Evolutionary conservation across 2,888 invertebrate species (phyloP), one percentile per base, ranked within the genome.

Genomic region (Molanna angustata): DNA sequence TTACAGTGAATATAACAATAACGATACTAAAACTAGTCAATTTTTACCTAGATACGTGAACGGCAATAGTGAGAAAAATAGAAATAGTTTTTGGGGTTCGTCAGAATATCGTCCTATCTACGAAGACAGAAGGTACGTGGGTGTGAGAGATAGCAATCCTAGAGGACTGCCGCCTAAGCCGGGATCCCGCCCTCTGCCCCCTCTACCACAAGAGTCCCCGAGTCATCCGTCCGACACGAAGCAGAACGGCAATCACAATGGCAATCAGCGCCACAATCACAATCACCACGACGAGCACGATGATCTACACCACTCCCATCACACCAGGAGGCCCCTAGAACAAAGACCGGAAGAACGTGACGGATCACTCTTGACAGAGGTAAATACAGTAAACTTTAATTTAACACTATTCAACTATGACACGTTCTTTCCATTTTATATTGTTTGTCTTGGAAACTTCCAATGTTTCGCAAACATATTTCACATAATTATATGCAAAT

Each of bases 271-370:
- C n/a, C 31, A 21, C 21, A 32, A 76, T 48, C 64, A 74, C 62
- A 32, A 17, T 31, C 20, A 33, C 20, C 42, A 33, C 42, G 31
- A 43, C 14, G 18, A 42, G 37, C 13, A 16, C n/a, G 17, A 14
- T 22, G 20, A 43, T 9, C n/a, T n/a, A n/a, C n/a, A n/a, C n/a
- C n/a, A n/a, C n/a, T 37, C 37, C 3, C 18, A 37, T 37, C 37
- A 37, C 37, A 37, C 55, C 20, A 39, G 54, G 21, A 32, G 49
- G 42, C 44, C 48, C 9, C 51, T 45, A 46, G 54, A 56, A 72
- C 74, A 33, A 56, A 58, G 60, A 14, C 72, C 74, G 33, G 77
- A 77, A 60, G 73, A 73, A 13, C 67, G 73, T 59, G 76, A 76
- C 58, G 58, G 59, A 64, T 63, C 70, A 60, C 70, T 49, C 21